Conservation (phyloP, 1,140 invertebrate species). For the Danaus plexippus region DNA sequence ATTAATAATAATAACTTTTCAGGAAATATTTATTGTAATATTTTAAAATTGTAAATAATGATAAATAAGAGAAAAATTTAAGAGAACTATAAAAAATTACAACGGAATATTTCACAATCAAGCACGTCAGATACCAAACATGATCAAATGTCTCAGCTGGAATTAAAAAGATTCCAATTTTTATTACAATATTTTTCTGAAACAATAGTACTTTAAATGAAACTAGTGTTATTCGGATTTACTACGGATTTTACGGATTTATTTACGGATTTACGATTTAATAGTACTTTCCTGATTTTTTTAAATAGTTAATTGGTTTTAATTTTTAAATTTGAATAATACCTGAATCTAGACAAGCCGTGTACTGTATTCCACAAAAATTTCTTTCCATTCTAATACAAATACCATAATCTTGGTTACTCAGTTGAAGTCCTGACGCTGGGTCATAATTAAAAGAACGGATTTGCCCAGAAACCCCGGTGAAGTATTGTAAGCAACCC, state of each 20-base stretch:
- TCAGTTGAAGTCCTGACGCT: slow-evolving; percentile 81
- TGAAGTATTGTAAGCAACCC: slow-evolving; percentile 88
- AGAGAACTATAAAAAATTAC: neutral
- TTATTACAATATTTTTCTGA: neutral
- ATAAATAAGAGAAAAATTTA: too few relatives aligned
- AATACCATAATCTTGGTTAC: slow-evolving; percentile 91
- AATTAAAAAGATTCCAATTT: too few relatives aligned
- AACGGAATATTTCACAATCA: neutral
- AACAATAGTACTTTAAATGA: slow-evolving; percentile 3
- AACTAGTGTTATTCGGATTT: too few relatives aligned
- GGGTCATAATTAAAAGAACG: slow-evolving; percentile 89
- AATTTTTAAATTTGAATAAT: neutral
- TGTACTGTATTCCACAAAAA: slow-evolving; percentile 90
- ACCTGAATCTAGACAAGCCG: slow-evolving; percentile 79
- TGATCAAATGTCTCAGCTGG: too few relatives aligned
- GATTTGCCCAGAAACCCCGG: slow-evolving; percentile 83
- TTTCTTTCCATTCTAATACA: slow-evolving; percentile 89
- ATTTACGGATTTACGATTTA: too few relatives aligned
- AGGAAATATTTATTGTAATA: too few relatives aligned
- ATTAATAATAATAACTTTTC: too few relatives aligned
- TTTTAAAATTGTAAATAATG: too few relatives aligned
- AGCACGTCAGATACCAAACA: too few relatives aligned
- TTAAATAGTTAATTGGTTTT: too few relatives aligned
- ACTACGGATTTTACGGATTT: too few relatives aligned
- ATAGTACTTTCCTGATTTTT: too few relatives aligned